Percentiles rank a stretch among this genome's conserved stretches.
phyloP scores from a whole-genome alignment of 2,113 vertebrate species.

The Anas platyrhynchos region DNA sequence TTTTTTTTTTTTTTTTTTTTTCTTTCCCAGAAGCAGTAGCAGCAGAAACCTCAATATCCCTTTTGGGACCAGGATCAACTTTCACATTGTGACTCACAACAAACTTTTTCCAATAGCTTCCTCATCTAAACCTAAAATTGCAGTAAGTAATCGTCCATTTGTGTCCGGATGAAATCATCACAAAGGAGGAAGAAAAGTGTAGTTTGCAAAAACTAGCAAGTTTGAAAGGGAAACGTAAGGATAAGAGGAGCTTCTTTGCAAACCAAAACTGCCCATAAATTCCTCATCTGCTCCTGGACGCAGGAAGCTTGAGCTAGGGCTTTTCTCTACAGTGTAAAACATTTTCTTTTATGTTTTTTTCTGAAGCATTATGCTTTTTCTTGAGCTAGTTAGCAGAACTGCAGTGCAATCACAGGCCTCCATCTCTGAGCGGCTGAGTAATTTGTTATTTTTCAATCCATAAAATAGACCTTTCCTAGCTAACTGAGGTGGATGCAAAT shows the following conservation, averaged over 20 bases:
- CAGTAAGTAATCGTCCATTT: neutral
- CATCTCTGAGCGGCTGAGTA: neutral
- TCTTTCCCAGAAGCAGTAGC: neutral
- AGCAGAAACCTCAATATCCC: neutral
- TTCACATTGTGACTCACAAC: neutral
- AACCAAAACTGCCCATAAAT: neutral
- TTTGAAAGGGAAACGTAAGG: neutral
- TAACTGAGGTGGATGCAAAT: neutral
- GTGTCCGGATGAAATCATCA: neutral
- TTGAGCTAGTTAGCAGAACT: neutral
- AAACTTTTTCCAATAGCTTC: constrained; percentile 10
- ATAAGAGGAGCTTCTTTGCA: neutral
- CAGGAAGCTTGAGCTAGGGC: neutral
- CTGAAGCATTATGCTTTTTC: neutral
- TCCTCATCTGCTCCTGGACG: neutral
- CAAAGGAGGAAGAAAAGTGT: neutral
- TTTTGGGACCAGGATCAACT: neutral
- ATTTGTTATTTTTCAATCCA: neutral
- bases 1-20: neutral
- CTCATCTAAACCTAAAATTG: constrained; percentile 4
- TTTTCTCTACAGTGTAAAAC: neutral
- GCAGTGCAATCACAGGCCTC: neutral
- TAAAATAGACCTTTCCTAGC: neutral
- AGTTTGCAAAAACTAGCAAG: neutral
- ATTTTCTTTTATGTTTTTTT: neutral